Conservation (phyloP, 2,888 invertebrate species). For the Cephalotes varians region DNA sequence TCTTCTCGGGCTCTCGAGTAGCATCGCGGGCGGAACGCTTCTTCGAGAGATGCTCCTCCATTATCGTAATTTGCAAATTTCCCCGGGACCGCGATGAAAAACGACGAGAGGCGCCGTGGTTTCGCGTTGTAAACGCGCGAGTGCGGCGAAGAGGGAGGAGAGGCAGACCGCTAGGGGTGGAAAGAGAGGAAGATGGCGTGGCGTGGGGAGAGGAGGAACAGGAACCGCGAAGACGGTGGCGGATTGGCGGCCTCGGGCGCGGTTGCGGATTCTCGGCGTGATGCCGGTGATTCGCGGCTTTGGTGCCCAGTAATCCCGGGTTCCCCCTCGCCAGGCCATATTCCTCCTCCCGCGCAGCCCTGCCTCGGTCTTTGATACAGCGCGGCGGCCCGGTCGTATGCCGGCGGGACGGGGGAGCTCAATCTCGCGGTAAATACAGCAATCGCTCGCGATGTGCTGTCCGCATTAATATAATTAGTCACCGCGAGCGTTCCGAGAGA, state of each 20-base stretch:
- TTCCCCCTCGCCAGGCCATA: slow-evolving; percentile 80
- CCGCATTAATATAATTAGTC: slow-evolving; percentile 86
- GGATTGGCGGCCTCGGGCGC: slow-evolving; percentile 85
- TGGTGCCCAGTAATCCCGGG: slow-evolving; percentile 85
- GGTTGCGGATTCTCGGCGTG: slow-evolving; percentile 85
- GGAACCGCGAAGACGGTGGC: slow-evolving; percentile 79
- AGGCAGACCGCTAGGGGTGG: slow-evolving; percentile 49
- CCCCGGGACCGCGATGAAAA: slow-evolving; percentile 73
- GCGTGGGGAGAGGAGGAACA: slow-evolving; percentile 60
- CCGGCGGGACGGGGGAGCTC: slow-evolving; percentile 58
- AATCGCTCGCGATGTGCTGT: slow-evolving; percentile 83
- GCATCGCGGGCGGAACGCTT: slow-evolving; percentile 68
- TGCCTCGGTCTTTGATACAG: slow-evolving; percentile 77
- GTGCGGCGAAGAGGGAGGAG: slow-evolving; percentile 49
- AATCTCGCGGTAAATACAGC: slow-evolving; percentile 85
- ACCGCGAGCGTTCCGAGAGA: slow-evolving; percentile 81
- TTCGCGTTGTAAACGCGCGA: slow-evolving; percentile 70
- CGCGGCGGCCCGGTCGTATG: slow-evolving; percentile 67
- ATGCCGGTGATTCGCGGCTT: slow-evolving; percentile 86
- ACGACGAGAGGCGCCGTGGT: slow-evolving; percentile 71
- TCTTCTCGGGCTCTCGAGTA: slow-evolving; percentile 55
- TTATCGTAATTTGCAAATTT: slow-evolving; percentile 83
- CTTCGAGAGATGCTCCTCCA: slow-evolving; percentile 73
- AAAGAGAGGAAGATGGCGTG: slow-evolving; percentile 42
- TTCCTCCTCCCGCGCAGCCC: slow-evolving; percentile 77